Conservation (phyloP, 2,797 vertebrate genomes). For the Cuculus canorus region DNA sequence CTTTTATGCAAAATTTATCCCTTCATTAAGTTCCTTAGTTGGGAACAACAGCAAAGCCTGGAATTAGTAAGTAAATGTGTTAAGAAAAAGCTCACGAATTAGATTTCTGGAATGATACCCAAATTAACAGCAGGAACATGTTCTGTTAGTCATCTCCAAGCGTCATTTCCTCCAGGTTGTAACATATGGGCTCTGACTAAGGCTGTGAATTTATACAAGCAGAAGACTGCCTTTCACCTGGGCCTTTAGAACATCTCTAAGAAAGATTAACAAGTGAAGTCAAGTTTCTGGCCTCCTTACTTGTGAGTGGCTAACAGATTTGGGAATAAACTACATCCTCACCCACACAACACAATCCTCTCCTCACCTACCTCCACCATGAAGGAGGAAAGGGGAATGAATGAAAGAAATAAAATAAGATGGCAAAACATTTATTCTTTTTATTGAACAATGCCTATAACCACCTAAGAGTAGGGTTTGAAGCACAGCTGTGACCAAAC, state of each 20-base stretch:
- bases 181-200: slow-evolving; percentile 64
- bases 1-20: background rate
- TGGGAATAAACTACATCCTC: background rate
- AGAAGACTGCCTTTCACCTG: background rate
- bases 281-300: background rate
- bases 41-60: background rate
- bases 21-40: background rate
- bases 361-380: background rate
- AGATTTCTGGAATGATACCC: slow-evolving; percentile 34
- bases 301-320: background rate
- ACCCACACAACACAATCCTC: no score
- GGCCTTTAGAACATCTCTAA: background rate
- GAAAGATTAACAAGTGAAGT: background rate
- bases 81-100: slow-evolving; percentile 1
- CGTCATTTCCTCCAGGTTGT: slow-evolving; percentile 45
- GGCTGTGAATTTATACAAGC: background rate
- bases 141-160: slow-evolving; percentile 49
- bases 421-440: background rate
- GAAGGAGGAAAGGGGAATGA: background rate
- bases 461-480: background rate
- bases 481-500: background rate
- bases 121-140: slow-evolving; percentile 59
- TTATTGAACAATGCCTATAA: background rate
- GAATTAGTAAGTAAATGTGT: background rate
- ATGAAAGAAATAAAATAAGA: background rate